Evolutionary conservation across 2,797 vertebrate genomes (phyloP).

Genomic region (Malacoctenus gilli): DNA sequence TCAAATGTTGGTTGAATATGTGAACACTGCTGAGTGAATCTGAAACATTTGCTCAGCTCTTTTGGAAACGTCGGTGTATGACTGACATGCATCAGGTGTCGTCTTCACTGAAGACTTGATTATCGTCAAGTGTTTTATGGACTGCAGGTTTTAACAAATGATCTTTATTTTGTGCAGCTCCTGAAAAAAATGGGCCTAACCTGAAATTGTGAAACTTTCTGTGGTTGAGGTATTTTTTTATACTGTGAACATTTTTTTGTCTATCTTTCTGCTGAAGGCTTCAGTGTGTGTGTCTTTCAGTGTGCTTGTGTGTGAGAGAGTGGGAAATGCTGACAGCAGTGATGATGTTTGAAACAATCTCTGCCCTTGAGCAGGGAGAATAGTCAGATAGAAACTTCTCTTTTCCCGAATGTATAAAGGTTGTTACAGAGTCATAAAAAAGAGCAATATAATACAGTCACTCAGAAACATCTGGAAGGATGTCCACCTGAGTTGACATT

Average conservation of each 20-base stretch:
- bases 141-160: conserved; percentile 42
- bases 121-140: conserved; percentile 8
- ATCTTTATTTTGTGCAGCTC: conserved; percentile 39
- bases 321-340: neutral
- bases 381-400: too few species aligned
- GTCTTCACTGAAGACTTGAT: conserved; percentile 2
- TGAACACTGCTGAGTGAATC: conserved; percentile 47
- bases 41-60: conserved; percentile 15
- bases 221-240: conserved; percentile 64
- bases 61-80: too few species aligned
- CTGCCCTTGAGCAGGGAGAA: too few species aligned
- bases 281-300: neutral
- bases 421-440: too few species aligned
- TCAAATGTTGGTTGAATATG: conserved; percentile 15
- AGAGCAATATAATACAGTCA: too few species aligned
- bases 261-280: conserved; percentile 43
- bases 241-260: conserved; percentile 70
- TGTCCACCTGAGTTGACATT: too few species aligned
- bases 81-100: conserved; percentile 8
- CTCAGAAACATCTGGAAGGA: too few species aligned
- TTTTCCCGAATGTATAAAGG: too few species aligned
- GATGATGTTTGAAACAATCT: too few species aligned
- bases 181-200: conserved; percentile 49
- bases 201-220: conserved; percentile 60
- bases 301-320: neutral